phyloP scores from a whole-genome alignment of 2,113 vertebrate species.

The Eurystomus gularis region DNA sequence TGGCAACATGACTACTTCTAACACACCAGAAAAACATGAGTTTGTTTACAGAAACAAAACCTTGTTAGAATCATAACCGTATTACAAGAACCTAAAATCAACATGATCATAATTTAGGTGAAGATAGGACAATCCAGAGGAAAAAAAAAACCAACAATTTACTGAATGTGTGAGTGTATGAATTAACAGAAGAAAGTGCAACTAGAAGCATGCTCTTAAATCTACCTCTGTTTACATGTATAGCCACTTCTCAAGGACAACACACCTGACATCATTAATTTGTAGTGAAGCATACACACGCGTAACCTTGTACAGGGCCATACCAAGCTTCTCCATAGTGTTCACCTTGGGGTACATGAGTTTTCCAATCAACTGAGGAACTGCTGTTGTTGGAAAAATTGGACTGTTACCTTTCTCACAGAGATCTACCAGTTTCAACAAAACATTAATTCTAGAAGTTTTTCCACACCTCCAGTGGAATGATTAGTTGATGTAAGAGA shows the following conservation, averaged over 20 bases:
- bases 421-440: neutral
- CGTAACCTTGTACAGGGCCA: slow-evolving; percentile 9
- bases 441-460: neutral
- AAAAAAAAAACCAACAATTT: neutral
- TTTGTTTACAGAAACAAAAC: neutral
- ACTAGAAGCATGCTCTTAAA: neutral
- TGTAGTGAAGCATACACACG: neutral
- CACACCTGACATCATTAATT: slow-evolving; percentile 13
- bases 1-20: neutral
- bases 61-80: neutral
- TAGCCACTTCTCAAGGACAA: slow-evolving; percentile 15
- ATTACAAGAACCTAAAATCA: neutral
- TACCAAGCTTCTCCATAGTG: neutral
- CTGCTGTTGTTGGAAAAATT: neutral
- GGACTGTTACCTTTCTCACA: neutral
- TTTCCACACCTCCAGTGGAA: neutral
- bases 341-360: neutral
- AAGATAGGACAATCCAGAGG: neutral
- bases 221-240: neutral
- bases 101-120: neutral
- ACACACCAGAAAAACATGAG: neutral
- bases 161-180: neutral
- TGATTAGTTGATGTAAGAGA: neutral
- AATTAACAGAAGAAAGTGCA: neutral
- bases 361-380: neutral